Evolutionary conservation across 1,140 invertebrate species (phyloP), one percentile per base, ranked within the genome.

Genomic region (Nephila pilipes): DNA sequence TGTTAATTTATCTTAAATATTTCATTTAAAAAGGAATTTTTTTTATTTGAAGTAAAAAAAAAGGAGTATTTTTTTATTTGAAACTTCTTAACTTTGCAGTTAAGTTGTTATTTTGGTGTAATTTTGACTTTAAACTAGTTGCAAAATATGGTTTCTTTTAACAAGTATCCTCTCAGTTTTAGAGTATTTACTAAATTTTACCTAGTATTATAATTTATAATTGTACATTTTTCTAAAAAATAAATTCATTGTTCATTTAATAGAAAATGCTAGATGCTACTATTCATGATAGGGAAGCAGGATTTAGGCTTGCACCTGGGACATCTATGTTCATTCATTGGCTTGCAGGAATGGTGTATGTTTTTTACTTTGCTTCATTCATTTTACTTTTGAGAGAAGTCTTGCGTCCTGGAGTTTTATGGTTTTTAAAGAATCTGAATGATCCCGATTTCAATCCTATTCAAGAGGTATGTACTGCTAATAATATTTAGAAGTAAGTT

Each of bases 381-480:
- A 98, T 99, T 60, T 96, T 99, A 1, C 96, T 99, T 1, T 95
- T 99, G 4, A 96, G 99, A 80, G 99, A 99, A 96, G 98, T 99
- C 4, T 95, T 99, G 12, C 96, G 99, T 85, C 99, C 99, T 0
- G 99, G 99, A 0, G 98, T 99, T 0, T 96, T 99, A 1, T 99
- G 99, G 99, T 99, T 99, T 95, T 96, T 99, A 83, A 97, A 99
- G 94, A 99, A 99, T 95, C 96, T 99, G 14, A 99, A 99, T 95
- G 99, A 99, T 96, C 99, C 99, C 0, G 99, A 99, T 95, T 99
- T 99, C 95, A 99, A 99, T 95, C 99, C 99, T 20, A 99, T 99
- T 94, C 98, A 99, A 96, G 98, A 98, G 95, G 96, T 96, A 94
- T 22, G 22, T 14, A 25, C 10, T n/a, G 14, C 22, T 54, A n/a